phyloP scores from a whole-genome alignment of 2,888 invertebrate genomes.

The Vesta saturnalis region DNA sequence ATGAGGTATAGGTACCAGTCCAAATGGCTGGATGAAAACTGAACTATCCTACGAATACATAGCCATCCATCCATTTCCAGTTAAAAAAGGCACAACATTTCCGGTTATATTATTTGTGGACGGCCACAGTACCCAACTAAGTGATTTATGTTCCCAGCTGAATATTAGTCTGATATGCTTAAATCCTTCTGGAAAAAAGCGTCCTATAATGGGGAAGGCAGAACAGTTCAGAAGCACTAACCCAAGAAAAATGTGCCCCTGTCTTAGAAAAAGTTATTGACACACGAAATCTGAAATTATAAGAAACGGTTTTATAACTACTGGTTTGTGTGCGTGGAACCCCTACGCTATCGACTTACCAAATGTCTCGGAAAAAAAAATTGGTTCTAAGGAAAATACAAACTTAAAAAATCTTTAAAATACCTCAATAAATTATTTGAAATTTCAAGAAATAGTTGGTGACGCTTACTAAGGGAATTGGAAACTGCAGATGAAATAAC shows the following conservation, averaged over 20 bases:
- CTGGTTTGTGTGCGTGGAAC: slow-evolving; percentile 23
- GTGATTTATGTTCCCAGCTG: slow-evolving; percentile 31
- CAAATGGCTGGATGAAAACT: slow-evolving; percentile 59
- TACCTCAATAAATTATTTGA: not conserved
- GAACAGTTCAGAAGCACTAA: slow-evolving; percentile 34
- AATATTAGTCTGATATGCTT: slow-evolving; percentile 43
- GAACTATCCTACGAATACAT: slow-evolving; percentile 58
- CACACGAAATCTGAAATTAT: slow-evolving; percentile 23
- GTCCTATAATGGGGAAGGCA: slow-evolving; percentile 48
- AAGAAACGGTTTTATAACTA: slow-evolving; percentile 25
- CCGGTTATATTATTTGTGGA: slow-evolving; percentile 57
- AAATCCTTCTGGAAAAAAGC: slow-evolving; percentile 45
- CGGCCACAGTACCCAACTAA: slow-evolving; percentile 43
- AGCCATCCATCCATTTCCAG: slow-evolving; percentile 51
- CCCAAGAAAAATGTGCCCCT: slow-evolving; percentile 29
- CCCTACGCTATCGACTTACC: slow-evolving; percentile 5
- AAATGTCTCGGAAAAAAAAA: slow-evolving; percentile 11
- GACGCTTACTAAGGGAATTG: not conserved
- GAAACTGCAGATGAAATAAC: not conserved
- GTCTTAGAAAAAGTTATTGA: slow-evolving; percentile 26
- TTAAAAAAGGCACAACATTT: slow-evolving; percentile 41
- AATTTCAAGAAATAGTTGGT: slow-evolving; percentile 4
- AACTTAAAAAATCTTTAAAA: not conserved
- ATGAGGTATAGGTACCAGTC: slow-evolving; percentile 56
- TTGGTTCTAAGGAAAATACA: too few relatives aligned